Evolutionary conservation across 92 coral and sea anemone species (phyloP), one percentile per base, ranked within the genome.

Genomic region (Actinostola sp.): DNA sequence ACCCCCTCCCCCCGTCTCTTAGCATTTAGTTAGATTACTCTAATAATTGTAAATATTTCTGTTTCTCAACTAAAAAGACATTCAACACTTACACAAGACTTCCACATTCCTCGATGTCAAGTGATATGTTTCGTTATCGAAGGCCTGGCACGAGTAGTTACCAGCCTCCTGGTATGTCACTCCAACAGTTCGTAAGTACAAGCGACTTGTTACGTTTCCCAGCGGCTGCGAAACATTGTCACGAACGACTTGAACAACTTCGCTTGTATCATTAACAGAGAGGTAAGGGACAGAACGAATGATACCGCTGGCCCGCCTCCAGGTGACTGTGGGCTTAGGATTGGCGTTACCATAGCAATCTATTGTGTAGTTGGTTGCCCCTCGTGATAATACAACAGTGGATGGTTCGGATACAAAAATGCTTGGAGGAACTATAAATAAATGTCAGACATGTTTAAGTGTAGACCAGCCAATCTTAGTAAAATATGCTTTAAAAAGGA

Each of bases 101-200:
- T 89, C 88, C 27, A 78, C 57, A 19, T 2, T 42, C 46, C 58
- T 62, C 1, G 45, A 30, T 12, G 28, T 32, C 10, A 28, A 4
- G 10, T 71, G 64, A 1, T 3, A 30, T 7, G 77, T 69, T 7
- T 79, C 61, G 1, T 63, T 72, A 66, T 73, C 79, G 45, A 45
- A 51, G 38, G 54, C 95, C 31, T 42, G 41, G 44, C 95, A 89
- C 68, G 91, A 75, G 80, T 89, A 89, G 71, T 85, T 89, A 60
- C 88, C 88, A 72, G 86, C 84, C 73, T 89, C 86, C 4, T 29
- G 50, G 62, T 71, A 76, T 29, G 88, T 81, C 17, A 66, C 23
- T 29, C 86, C 90, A 28, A 80, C 80, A 3, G 72, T 69, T 31
- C 85, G 76, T 35, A 89, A 79, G 56, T 75, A 89, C 45, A 89